Evolutionary conservation across 1,140 invertebrate species (phyloP).

Genomic region (Lethrus apterus): DNA sequence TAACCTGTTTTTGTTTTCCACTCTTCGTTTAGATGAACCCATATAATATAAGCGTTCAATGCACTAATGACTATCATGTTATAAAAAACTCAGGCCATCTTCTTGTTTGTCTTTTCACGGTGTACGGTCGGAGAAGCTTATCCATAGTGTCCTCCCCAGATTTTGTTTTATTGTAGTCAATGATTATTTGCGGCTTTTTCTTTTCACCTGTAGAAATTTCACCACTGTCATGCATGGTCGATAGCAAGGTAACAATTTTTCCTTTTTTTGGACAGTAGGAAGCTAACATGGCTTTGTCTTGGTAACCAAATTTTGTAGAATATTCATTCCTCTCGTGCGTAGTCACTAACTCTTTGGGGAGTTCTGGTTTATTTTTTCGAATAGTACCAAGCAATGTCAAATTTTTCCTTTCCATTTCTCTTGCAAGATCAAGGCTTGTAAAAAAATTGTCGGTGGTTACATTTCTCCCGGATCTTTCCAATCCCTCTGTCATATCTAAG

Average conservation of each 20-base stretch:
- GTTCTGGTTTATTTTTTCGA: constrained; percentile 11
- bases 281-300: constrained; percentile 6
- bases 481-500: constrained; percentile 6
- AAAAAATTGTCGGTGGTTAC: constrained; percentile 11
- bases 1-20: constrained; percentile 8
- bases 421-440: constrained; percentile 12
- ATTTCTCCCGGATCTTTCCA: constrained; percentile 9
- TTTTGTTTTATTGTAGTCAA: constrained; percentile 13
- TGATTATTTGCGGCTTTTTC: constrained; percentile 11
- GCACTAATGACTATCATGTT: constrained; percentile 26
- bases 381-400: constrained; percentile 9
- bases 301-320: constrained; percentile 15
- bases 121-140: constrained; percentile 4
- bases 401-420: constrained; percentile 8
- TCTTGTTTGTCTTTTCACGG: constrained; percentile 23
- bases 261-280: constrained; percentile 6
- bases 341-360: constrained; percentile 3
- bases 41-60: constrained; percentile 18
- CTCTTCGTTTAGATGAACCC: constrained; percentile 6
- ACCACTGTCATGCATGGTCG: not conserved
- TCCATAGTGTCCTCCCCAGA: constrained; percentile 14
- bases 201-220: constrained; percentile 6
- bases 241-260: constrained; percentile 8
- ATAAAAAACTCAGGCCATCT: constrained; percentile 26
- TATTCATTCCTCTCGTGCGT: constrained; percentile 3